A percentile compares a stretch with the other conserved stretches of the same genome.
Conservation (phyloP, 2,888 invertebrate species). For the Lithosia quadra region DNA sequence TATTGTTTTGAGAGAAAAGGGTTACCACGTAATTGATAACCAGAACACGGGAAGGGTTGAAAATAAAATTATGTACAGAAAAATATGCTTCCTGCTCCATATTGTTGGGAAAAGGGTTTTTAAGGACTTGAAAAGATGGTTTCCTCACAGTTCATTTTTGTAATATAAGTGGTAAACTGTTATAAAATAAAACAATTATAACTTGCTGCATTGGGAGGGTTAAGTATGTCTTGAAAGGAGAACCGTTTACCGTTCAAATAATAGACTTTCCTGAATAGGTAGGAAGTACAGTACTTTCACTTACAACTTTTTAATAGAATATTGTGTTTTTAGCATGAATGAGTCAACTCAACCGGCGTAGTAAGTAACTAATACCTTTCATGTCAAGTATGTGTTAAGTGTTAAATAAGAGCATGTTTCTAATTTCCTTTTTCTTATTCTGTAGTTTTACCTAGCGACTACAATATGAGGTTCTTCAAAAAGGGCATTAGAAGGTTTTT, state of each 20-base stretch:
- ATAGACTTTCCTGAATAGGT: neutral
- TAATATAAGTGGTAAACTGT: constrained; percentile 6
- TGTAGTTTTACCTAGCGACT: too few species aligned
- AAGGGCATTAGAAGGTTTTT: too few species aligned
- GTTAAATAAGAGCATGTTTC: too few species aligned
- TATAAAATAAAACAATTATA: constrained; percentile 10
- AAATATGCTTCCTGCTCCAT: constrained; percentile 48
- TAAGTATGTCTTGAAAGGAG: neutral
- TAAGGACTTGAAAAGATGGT: constrained; percentile 19
- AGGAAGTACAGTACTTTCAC: too few species aligned
- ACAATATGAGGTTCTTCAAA: too few species aligned
- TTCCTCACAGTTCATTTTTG: constrained; percentile 14
- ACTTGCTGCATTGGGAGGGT: neutral
- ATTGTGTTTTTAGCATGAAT: neutral
- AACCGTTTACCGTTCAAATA: neutral
- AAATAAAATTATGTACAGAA: constrained; percentile 50
- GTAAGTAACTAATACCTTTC: neutral
- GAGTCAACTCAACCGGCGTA: neutral
- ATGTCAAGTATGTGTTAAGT: neutral
- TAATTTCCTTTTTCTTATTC: too few species aligned
- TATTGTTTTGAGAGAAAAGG: constrained; percentile 55
- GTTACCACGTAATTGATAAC: constrained; percentile 51
- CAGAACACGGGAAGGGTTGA: constrained; percentile 50
- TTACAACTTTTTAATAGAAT: neutral
- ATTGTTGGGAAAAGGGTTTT: constrained; percentile 37